A percentile compares a stretch with the other conserved stretches of the same genome.
These are phyloP conservation scores for Brachylomia viminalis DNA, from an alignment of 2,888 invertebrate species.

Conservation along the genomic window DNA sequence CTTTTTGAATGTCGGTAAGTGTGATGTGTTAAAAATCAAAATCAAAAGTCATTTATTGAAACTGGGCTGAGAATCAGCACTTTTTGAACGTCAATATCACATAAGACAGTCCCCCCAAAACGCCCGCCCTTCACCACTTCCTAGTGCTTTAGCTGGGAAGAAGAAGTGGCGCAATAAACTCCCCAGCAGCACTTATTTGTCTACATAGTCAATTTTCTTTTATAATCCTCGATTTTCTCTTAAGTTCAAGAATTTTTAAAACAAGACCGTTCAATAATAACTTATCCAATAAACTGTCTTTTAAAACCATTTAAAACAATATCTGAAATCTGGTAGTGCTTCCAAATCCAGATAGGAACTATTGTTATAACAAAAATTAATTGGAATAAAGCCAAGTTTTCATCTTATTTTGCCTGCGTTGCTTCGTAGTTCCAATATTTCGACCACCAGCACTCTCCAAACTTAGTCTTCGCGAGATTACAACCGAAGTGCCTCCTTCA, in stretches of 20 bases:
- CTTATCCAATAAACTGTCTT: constrained; percentile 21
- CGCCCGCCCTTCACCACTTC: too few relatives aligned
- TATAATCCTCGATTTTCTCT: too few relatives aligned
- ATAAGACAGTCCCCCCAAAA: too few relatives aligned
- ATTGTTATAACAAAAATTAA: constrained; percentile 54
- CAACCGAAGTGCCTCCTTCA: constrained; percentile 42
- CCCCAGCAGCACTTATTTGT: too few relatives aligned
- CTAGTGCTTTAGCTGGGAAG: too few relatives aligned
- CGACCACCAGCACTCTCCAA: constrained; percentile 52
- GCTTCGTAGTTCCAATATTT: constrained; percentile 54
- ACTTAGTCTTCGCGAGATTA: constrained; percentile 56
- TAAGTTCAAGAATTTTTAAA: background rate
- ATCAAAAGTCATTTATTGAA: too few relatives aligned
- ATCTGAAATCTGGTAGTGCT: constrained; percentile 32
- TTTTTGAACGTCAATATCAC: too few relatives aligned
- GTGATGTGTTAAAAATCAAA: too few relatives aligned
- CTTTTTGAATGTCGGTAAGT: too few relatives aligned
- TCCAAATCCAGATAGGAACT: constrained; percentile 51
- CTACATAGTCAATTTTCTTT: too few relatives aligned
- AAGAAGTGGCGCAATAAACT: too few relatives aligned
- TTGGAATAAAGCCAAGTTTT: constrained; percentile 59
- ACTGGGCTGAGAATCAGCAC: too few relatives aligned
- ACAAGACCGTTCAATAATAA: background rate
- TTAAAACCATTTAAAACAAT: constrained; percentile 45
- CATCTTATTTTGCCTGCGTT: constrained; percentile 43